Conservation (phyloP, 2,113 vertebrate genomes). For the Tyrannus savana region DNA sequence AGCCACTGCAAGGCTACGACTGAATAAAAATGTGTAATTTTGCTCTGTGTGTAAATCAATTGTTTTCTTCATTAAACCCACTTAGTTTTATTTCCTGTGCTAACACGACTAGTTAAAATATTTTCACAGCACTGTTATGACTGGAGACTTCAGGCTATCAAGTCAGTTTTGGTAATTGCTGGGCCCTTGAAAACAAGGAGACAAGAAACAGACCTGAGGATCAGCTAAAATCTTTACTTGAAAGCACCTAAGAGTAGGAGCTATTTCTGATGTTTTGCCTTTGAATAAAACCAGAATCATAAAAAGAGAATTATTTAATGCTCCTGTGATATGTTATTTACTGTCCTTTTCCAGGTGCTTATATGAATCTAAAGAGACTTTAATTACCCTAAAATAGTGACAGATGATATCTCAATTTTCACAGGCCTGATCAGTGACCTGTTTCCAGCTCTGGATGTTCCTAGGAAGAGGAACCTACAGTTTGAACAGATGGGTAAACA, state of each 20-base stretch:
- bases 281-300: background rate
- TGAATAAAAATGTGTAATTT: background rate
- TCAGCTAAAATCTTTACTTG: conserved; percentile 70
- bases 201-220: conserved; percentile 78
- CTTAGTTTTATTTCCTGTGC: background rate
- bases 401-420: conserved; percentile 84
- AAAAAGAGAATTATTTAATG: background rate
- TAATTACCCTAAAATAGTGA: conserved; percentile 85
- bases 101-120: background rate
- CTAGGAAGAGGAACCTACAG: conserved; percentile 73
- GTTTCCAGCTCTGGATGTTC: conserved; percentile 84
- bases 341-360: conserved; percentile 72
- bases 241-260: background rate
- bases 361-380: conserved; percentile 86
- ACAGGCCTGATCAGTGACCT: conserved; percentile 83
- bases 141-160: conserved; percentile 79
- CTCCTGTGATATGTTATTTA: background rate
- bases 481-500: conserved; percentile 83
- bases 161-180: conserved; percentile 82
- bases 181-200: conserved; percentile 78
- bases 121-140: conserved; percentile 80
- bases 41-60: background rate
- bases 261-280: background rate
- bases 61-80: background rate
- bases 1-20: background rate